Evolutionary conservation across 2,797 vertebrate species (phyloP).

Genomic region (Gila robusta): DNA sequence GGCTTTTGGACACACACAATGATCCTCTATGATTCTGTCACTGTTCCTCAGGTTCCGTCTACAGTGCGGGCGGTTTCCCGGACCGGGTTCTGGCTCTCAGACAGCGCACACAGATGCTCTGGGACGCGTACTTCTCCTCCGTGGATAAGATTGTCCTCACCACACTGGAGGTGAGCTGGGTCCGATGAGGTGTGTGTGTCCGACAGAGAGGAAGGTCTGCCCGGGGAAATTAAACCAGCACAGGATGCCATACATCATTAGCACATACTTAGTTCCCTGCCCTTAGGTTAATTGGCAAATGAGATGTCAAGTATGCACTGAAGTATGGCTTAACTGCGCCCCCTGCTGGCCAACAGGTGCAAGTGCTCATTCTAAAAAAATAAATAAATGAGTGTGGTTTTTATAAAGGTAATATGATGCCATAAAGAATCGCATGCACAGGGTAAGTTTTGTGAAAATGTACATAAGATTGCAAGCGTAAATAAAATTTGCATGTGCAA

Average conservation of each 20-base stretch:
- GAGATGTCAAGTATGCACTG: constrained; percentile 47
- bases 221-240: constrained; percentile 59
- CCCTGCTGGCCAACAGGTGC: constrained; percentile 52
- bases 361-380: background rate
- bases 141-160: constrained; percentile 92
- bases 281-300: constrained; percentile 61
- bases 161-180: constrained; percentile 86
- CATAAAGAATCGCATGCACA: too few relatives aligned
- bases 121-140: constrained; percentile 94
- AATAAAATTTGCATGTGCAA: too few relatives aligned
- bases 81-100: constrained; percentile 87
- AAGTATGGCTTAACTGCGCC: constrained; percentile 34
- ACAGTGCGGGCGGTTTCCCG: constrained; percentile 83
- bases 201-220: constrained; percentile 35
- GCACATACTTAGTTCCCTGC: constrained; percentile 55
- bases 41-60: constrained; percentile 82
- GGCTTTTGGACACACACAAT: background rate
- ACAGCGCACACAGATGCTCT: constrained; percentile 94
- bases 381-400: too few relatives aligned
- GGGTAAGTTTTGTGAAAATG: too few relatives aligned
- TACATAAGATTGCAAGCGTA: too few relatives aligned
- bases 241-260: constrained; percentile 61
- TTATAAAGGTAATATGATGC: too few relatives aligned
- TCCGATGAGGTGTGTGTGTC: constrained; percentile 30
- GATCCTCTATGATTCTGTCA: background rate